Conservation (phyloP, 2,797 vertebrate genomes). For the Argya squamiceps region DNA sequence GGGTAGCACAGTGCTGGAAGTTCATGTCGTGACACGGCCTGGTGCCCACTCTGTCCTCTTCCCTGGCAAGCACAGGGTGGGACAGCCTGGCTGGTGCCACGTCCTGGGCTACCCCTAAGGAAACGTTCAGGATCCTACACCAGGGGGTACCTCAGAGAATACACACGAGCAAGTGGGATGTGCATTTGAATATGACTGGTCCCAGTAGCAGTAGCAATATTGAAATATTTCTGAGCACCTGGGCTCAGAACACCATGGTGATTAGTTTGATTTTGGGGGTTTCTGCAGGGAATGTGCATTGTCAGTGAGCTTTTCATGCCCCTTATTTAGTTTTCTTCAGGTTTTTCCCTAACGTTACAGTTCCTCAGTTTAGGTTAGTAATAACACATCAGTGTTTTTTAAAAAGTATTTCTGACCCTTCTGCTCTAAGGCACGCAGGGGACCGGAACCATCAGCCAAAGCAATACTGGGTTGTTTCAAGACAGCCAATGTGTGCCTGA, state of each 20-base stretch:
- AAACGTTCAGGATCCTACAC: not conserved
- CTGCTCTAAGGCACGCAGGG: not conserved
- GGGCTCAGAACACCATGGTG: rapidly evolving
- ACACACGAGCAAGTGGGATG: not conserved
- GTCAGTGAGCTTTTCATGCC: not conserved
- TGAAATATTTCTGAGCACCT: rapidly evolving
- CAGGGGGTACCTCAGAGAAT: too few species aligned
- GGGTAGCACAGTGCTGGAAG: not conserved
- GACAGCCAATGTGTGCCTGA: not conserved
- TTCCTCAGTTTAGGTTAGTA: not conserved
- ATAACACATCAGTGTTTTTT: not conserved
- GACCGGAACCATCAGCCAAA: not conserved
- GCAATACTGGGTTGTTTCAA: not conserved
- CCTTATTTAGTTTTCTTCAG: not conserved
- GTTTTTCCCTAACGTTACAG: not conserved
- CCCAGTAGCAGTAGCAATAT: not conserved
- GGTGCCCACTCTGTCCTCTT: not conserved
- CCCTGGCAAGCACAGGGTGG: not conserved
- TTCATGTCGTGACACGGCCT: not conserved
- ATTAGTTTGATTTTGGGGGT: not conserved
- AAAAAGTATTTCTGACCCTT: not conserved
- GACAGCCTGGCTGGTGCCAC: not conserved
- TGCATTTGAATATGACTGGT: not conserved
- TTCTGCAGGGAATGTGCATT: not conserved
- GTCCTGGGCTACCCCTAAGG: not conserved